Conservation (phyloP, 2,888 invertebrate species). For the Eristalis arbustorum region DNA sequence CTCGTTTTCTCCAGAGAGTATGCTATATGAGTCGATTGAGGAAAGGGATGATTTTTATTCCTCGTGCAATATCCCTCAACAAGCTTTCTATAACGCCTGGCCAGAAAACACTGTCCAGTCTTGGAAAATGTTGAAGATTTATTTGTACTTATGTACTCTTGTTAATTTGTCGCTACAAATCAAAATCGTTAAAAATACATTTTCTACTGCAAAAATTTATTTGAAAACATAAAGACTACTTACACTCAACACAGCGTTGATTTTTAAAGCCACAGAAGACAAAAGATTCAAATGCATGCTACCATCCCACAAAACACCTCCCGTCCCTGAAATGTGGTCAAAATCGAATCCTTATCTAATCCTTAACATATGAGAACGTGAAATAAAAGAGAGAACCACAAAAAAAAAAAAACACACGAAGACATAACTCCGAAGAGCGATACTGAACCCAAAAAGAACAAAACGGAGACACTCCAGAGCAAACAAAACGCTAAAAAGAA, state of each 20-base stretch:
- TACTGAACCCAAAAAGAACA: neutral
- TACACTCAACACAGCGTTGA: neutral
- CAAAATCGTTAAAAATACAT: no score
- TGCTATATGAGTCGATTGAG: no score
- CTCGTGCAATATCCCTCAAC: no score
- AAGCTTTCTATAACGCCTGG: no score
- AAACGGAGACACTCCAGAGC: conserved; percentile 28
- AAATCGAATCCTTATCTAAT: conserved; percentile 61
- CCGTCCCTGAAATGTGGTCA: neutral
- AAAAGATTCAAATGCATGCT: neutral
- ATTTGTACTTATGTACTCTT: no score
- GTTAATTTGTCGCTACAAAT: no score
- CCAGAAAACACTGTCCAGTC: no score
- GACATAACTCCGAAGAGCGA: neutral
- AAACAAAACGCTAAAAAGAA: conserved; percentile 40
- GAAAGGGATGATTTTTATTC: no score
- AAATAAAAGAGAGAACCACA: conserved; percentile 5
- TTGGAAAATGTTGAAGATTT: no score
- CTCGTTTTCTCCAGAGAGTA: no score
- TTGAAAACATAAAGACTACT: no score
- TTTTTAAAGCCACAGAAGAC: neutral
- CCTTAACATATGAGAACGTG: conserved; percentile 57
- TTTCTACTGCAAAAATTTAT: no score
- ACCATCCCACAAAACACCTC: neutral
- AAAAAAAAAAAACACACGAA: conserved; percentile 22